phyloP scores from a whole-genome alignment of 2,113 vertebrate species.

The Heptranchias perlo region DNA sequence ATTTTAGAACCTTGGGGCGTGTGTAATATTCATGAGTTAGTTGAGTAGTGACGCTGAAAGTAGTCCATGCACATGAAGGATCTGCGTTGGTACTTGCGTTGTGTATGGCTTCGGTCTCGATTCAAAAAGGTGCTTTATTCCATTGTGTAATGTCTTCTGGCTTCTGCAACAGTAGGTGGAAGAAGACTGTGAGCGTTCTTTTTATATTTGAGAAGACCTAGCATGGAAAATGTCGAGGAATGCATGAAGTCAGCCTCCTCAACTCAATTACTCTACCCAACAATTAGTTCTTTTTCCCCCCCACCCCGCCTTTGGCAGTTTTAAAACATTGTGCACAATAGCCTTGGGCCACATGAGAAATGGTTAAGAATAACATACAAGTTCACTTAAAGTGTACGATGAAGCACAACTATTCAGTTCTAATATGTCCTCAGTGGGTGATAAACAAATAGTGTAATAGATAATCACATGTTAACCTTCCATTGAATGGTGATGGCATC shows the following conservation, averaged over 20 bases:
- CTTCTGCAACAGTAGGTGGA: too few species aligned
- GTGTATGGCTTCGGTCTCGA: neutral
- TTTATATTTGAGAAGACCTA: neutral
- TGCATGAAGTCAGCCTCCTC: neutral
- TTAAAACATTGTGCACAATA: neutral
- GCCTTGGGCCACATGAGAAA: neutral
- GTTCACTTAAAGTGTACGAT: neutral
- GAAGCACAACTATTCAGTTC: neutral
- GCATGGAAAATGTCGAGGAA: neutral
- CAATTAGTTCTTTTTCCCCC: neutral
- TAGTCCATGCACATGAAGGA: neutral
- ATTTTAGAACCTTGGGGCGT: neutral
- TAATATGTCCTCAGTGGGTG: neutral
- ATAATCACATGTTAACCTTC: constrained; percentile 2
- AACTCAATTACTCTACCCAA: neutral
- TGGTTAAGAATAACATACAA: neutral
- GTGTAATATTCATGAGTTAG: neutral
- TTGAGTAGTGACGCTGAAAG: neutral
- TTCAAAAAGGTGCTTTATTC: neutral
- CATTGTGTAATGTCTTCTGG: too few species aligned
- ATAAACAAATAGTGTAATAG: neutral
- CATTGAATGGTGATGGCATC: neutral
- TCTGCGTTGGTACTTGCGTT: neutral
- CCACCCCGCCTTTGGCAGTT: neutral
- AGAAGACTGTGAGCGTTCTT: too few species aligned